Evolutionary conservation across 2,113 vertebrate genomes (phyloP), one percentile per base, ranked within the genome.

Genomic region (Phaethon lepturus): DNA sequence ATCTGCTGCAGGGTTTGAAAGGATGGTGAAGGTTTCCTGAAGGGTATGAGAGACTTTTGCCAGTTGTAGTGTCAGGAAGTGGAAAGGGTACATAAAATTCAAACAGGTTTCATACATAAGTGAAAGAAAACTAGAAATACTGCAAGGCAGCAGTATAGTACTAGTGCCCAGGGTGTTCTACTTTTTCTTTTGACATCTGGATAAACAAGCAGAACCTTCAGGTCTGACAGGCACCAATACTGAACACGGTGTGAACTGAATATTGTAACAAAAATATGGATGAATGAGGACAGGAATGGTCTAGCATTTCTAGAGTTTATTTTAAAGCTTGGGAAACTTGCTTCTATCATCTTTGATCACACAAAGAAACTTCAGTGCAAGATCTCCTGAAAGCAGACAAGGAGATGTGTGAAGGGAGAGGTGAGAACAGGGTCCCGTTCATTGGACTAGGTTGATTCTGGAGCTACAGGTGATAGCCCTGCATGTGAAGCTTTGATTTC

Each of bases 371-470:
- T 63, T 75, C 22, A 68, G 19, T 29, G 40, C 29, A 72, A 58
- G n/a, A 47, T 58, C 1, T 8, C 8, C 24, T 0, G 1, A 60
- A 73, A 72, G 13, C 10, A 80, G 24, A 6, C 0, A 1, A 73
- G 6, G 24, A 64, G 7, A 10, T 67, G 31, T 52, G 40, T 0
- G 2, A 86, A 20, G 10, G 7, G 1, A 6, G 60, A 86, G 7
- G 28, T 10, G 10, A 52, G 8, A 92, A 20, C 19, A 47, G 10
- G 25, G 17, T 64, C n/a, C 23, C 11, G 2, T 64, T 73, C 20
- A 33, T 31, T 77, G 55, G n/a, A 74, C 11, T 49, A 31, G 12
- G 33, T 4, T 85, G 14, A 33, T 55, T 85, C 42, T 77, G 28
- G 24, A 80, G 11, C 18, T 81, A 42, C 22, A 72, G 35, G 25